Conservation (phyloP, 2,113 vertebrate genomes). For the Tragelaphus buxtoni region DNA sequence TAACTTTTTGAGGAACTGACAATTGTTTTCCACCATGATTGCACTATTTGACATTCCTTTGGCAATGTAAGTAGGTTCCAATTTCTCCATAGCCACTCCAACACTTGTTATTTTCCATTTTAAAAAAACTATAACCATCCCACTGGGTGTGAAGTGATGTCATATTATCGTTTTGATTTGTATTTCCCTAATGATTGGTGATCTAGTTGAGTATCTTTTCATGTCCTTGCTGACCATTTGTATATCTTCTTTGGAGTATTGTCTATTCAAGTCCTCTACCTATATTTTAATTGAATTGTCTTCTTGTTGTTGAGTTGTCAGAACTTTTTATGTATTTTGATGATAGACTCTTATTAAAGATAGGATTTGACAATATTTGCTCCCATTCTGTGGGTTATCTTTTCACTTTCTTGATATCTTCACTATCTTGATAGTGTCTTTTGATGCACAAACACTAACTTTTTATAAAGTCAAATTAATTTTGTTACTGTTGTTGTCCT, state of each 20-base stretch:
- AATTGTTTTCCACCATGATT: background rate
- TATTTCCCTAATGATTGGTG: background rate
- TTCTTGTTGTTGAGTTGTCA: background rate
- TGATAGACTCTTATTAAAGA: background rate
- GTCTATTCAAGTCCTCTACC: background rate
- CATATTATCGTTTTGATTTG: background rate
- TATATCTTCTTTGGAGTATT: background rate
- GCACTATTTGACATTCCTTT: background rate
- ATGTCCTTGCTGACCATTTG: background rate
- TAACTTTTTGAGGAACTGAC: background rate
- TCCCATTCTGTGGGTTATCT: background rate
- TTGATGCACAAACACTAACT: background rate
- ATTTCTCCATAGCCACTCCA: background rate
- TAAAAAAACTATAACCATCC: background rate
- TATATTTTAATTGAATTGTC: background rate
- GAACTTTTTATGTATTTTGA: background rate
- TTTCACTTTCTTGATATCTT: conserved; percentile 12
- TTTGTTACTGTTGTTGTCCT: background rate
- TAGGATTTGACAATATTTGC: background rate
- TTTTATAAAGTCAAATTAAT: background rate
- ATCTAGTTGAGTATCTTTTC: background rate
- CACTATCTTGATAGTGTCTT: background rate
- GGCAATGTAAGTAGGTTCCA: background rate
- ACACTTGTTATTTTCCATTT: background rate
- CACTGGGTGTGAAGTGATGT: background rate